A percentile compares a stretch with the other conserved stretches of the same genome.
Conservation (phyloP, 2,113 vertebrate species). For the Boulengerochromis microlepis region DNA sequence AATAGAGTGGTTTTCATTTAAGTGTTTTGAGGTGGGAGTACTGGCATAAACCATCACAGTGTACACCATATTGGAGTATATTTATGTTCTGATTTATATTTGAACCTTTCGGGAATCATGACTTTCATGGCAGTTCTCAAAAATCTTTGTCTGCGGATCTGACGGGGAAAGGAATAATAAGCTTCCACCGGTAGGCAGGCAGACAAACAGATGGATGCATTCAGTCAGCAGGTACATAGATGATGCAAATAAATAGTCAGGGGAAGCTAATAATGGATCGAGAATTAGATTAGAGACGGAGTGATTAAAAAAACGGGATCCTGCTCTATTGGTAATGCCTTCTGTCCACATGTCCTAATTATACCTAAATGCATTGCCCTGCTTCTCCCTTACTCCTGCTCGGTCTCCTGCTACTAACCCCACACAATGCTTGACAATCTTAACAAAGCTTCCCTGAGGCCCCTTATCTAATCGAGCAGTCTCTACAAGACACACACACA, state of each 20-base stretch:
- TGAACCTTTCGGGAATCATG: neutral
- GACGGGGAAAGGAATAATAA: neutral
- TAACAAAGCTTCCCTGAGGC: conserved; percentile 45
- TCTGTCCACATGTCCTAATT: conserved; percentile 27
- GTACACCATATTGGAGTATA: neutral
- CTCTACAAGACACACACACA: conserved; percentile 7
- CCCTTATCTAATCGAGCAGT: conserved; percentile 47
- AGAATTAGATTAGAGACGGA: conserved; percentile 12
- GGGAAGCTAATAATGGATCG: conserved; percentile 2
- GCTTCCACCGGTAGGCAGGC: neutral
- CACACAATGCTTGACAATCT: conserved; percentile 28
- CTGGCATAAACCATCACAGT: neutral
- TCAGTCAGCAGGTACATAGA: neutral
- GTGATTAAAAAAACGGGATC: neutral
- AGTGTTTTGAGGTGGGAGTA: neutral
- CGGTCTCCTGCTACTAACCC: neutral
- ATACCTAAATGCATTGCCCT: neutral
- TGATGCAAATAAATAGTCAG: neutral
- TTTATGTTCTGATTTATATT: neutral
- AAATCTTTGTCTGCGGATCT: neutral
- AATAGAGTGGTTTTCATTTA: neutral
- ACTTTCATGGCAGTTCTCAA: neutral
- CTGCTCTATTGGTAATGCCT: neutral
- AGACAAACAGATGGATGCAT: neutral
- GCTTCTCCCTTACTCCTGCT: neutral